Evolutionary conservation across 2,797 vertebrate species (phyloP), one percentile per base, ranked within the genome.

Genomic region (Acridotheres tristis): DNA sequence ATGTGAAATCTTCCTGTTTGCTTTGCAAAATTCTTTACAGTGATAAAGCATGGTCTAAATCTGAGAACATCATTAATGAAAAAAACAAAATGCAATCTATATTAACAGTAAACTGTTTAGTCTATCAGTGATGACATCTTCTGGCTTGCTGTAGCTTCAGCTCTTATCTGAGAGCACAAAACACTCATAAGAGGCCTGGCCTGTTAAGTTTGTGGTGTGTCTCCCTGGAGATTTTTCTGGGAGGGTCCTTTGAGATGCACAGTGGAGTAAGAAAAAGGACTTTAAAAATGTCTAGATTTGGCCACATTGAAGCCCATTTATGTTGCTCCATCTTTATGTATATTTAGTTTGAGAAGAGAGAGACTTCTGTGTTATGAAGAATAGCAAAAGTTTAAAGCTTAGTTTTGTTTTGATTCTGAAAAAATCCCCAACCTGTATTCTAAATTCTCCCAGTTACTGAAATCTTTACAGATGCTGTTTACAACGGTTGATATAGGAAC

Each of bases 351-450:
- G 40, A 36, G 45, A 81, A 86, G 59, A 76, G 26, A 15, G 7
- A 53, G 19, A 14, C 2, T 78, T 88, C 34, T 54, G 11, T 61
- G 4, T 78, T 65, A 69, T 0, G 2, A 61, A 80, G 50, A 78
- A 36, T 22, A 58, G 36, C 32, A 43, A 1, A 75, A 84, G 11
- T 85, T 89, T 59, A 18, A 90, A n/a, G 26, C 59, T 75, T 62
- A 36, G 17, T 45, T 93, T 93, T 47, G 19, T 54, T 89, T 82
- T 26, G 13, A 43, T 89, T 87, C 36, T 50, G 45, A 43, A n/a
- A 43, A 61, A 59, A 4, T 36, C 0, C 2, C 9, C 15, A 25
- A 25, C 13, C 3, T 6, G 5, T 68, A 30, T 45, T 75, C 40
- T 66, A 17, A 74, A 74, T 65, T 90, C 13, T 85, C 7, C 10